phyloP scores from a whole-genome alignment of 2,888 invertebrate species.

The Peribatodes rhomboidaria region DNA sequence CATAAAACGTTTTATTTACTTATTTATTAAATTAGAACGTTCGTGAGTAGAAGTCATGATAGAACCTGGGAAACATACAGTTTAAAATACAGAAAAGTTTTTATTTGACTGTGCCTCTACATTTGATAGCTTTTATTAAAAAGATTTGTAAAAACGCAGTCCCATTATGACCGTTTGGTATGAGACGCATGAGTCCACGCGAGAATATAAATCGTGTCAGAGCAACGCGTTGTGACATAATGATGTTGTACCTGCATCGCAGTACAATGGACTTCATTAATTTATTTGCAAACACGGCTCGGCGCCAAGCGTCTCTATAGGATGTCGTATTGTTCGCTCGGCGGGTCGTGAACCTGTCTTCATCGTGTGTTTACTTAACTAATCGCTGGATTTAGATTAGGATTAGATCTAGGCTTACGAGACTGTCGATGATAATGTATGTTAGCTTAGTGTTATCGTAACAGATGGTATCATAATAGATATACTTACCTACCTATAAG shows the following conservation, averaged over 20 bases:
- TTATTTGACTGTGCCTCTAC: not conserved
- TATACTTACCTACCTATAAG: not conserved
- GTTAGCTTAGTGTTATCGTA: conserved; percentile 19
- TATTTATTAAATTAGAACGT: conserved; percentile 24
- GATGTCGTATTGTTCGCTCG: conserved; percentile 12
- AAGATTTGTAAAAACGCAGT: conserved; percentile 19
- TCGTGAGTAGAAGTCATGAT: conserved; percentile 26
- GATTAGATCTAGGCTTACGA: conserved; percentile 29
- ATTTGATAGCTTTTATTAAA: not conserved
- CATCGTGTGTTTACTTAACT: conserved; percentile 30
- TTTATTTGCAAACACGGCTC: conserved; percentile 35
- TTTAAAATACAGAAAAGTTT: not conserved
- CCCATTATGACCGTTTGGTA: conserved; percentile 29
- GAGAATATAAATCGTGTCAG: conserved; percentile 38
- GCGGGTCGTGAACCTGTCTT: conserved; percentile 39
- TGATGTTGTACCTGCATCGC: conserved; percentile 42
- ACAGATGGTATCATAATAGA: conserved; percentile 12
- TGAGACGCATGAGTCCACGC: conserved; percentile 15
- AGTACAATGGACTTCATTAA: conserved; percentile 40
- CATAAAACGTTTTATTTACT: conserved; percentile 45
- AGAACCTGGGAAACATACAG: conserved; percentile 24
- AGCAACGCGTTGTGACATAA: conserved; percentile 40
- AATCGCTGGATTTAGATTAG: conserved; percentile 34
- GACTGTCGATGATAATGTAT: conserved; percentile 19
- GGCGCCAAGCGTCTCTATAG: conserved; percentile 30